phyloP scores from a whole-genome alignment of 2,888 invertebrate genomes.

The Ecliptopera silaceata region DNA sequence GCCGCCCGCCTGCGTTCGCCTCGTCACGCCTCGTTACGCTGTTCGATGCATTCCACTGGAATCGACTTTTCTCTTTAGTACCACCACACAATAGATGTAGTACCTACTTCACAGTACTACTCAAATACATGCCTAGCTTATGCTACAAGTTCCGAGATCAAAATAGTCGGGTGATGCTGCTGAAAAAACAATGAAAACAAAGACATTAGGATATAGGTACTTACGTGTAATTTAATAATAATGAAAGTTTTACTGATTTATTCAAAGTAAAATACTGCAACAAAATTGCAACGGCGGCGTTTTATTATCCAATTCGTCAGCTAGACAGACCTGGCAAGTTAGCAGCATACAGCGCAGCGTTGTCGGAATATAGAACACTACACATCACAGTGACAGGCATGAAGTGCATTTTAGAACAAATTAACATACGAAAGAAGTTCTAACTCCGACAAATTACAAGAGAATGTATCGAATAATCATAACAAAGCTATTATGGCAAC shows the following conservation, averaged over 20 bases:
- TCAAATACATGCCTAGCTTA: constrained; percentile 6
- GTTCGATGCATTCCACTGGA: constrained; percentile 39
- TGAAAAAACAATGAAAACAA: not conserved
- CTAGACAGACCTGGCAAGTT: too few relatives aligned
- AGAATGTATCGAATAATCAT: constrained; percentile 75
- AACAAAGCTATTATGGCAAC: constrained; percentile 79
- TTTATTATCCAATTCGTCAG: too few relatives aligned
- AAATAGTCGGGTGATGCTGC: not conserved
- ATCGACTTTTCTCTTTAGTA: constrained; percentile 31
- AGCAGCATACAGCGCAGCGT: not conserved
- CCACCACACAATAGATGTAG: too few relatives aligned
- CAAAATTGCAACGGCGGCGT: too few relatives aligned
- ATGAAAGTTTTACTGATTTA: too few relatives aligned
- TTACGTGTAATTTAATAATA: too few relatives aligned
- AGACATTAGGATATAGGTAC: not conserved
- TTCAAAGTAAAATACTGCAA: too few relatives aligned
- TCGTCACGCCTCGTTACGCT: constrained; percentile 53
- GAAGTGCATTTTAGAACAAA: constrained; percentile 49
- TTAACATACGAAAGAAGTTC: constrained; percentile 52
- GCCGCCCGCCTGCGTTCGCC: constrained; percentile 47
- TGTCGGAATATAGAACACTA: constrained; percentile 32
- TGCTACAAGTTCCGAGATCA: not conserved
- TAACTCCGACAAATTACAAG: constrained; percentile 60
- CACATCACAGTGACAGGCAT: constrained; percentile 52
- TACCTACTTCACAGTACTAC: too few relatives aligned